Base-by-base conservation (phyloP, 2,888 invertebrate species). In the Agriotes lineatus region DNA sequence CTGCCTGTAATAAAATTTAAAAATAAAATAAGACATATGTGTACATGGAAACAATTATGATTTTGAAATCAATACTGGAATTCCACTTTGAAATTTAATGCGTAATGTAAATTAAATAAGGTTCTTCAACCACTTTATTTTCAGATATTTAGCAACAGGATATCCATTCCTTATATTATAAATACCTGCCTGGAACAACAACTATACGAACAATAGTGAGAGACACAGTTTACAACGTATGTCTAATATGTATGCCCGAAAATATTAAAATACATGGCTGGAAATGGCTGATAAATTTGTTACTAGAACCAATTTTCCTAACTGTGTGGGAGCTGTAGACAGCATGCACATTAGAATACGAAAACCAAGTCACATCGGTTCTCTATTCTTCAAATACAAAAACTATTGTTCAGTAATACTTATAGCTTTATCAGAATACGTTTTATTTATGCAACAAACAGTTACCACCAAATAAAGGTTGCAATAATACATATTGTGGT, bases 171-270 rank as follows among this genome's bases (percentile, higher is more conserved):
- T 22, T 78, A 56, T 74, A 30, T 37, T 76, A 75, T 67, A 75
- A 42, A 48, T 78, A 73, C 66, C 74, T 73, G 20, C 72, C 77
- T 73, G 76, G 76, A 42, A 54, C 74, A 58, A 48, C 70, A 64
- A 76, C 76, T 64, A 71, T 76, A 62, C 68, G 66, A 44, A 48
- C 20, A 12, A 76, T 77, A 70, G 75, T 77, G 7, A 57, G 73
- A 70, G 75, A 77, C 67, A n/a, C n/a, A n/a, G n/a, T n/a, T n/a
- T n/a, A n/a, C n/a, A n/a, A n/a, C n/a, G 74, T 75, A 18, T 73
- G 72, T 45, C 20, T 74, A 39, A 63, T 16, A 14, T 22, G 54
- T 30, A 42, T 63, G 63, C 52, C 63, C 0, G 12, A 10, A 3
- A 14, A 9, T 4, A 16, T 35, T 5, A 7, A 2, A 9, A 33